Percentiles rank a stretch among this genome's conserved stretches.
Evolutionary conservation across 2,888 invertebrate species (phyloP).

Genomic region (Drosophila nigritarsus): DNA sequence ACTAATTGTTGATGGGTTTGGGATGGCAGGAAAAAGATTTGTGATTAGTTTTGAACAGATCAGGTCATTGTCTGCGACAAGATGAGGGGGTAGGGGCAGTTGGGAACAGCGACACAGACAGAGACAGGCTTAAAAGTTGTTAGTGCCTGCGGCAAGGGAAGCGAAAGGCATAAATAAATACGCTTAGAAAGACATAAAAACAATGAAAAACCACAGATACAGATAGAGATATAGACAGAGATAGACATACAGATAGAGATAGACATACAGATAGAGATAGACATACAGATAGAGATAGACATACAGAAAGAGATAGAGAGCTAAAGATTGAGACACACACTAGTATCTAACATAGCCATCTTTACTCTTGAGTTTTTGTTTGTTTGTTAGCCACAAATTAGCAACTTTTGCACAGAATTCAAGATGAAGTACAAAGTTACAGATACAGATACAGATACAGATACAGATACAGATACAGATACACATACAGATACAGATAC

Average conservation of each 20-base stretch:
- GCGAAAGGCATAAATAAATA: slow-evolving; percentile 16
- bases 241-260: background rate
- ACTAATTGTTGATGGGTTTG: slow-evolving; percentile 65
- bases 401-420: slow-evolving; percentile 33
- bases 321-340: slow-evolving; percentile 1
- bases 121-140: slow-evolving; percentile 9
- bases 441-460: slow-evolving; percentile 4
- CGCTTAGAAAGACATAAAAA: background rate
- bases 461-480: slow-evolving; percentile 9
- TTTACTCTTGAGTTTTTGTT: background rate
- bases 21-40: slow-evolving; percentile 10
- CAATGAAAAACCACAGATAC: background rate
- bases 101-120: background rate
- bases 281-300: background rate
- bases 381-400: slow-evolving; percentile 18
- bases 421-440: slow-evolving; percentile 7
- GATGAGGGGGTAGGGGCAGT: background rate
- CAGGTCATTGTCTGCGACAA: slow-evolving; percentile 33
- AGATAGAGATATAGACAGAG: background rate
- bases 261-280: background rate
- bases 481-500: background rate
- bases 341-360: slow-evolving; percentile 7
- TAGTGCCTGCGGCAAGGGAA: slow-evolving; percentile 35
- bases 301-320: background rate
- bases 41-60: slow-evolving; percentile 24